Evolutionary conservation across 1,140 invertebrate species (phyloP).

Genomic region (Trachelipus rathkii): DNA sequence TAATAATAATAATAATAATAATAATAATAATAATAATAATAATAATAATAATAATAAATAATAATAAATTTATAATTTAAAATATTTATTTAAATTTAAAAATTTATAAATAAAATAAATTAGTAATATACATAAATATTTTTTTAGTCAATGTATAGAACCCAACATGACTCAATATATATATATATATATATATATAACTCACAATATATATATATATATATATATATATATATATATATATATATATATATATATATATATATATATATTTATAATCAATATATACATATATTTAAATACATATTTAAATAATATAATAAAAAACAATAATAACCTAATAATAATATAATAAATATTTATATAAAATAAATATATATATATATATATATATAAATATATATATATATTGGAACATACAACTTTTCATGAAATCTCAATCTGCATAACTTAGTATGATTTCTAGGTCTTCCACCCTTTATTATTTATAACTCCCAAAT

Average conservation of each 20-base stretch:
- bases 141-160: background rate
- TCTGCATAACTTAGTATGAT: no score
- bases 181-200: background rate
- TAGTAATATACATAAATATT: background rate
- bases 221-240: conserved; percentile 22
- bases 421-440: no score
- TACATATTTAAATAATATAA: conserved; percentile 17
- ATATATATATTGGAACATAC: background rate
- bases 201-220: no score
- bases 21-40: background rate
- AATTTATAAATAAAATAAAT: background rate
- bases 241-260: conserved; percentile 17
- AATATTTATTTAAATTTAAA: background rate
- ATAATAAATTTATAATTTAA: background rate
- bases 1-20: background rate
- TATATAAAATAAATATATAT: conserved; percentile 17
- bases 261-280: conserved; percentile 3
- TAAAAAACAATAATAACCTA: no score
- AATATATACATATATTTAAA: conserved; percentile 8
- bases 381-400: conserved; percentile 5
- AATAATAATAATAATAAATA: background rate
- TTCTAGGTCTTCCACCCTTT: no score
- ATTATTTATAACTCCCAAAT: no score
- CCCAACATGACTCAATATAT: background rate
- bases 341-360: conserved; percentile 19